Evolutionary conservation across 2,888 invertebrate genomes (phyloP).

Genomic region (Phlogophora meticulosa): DNA sequence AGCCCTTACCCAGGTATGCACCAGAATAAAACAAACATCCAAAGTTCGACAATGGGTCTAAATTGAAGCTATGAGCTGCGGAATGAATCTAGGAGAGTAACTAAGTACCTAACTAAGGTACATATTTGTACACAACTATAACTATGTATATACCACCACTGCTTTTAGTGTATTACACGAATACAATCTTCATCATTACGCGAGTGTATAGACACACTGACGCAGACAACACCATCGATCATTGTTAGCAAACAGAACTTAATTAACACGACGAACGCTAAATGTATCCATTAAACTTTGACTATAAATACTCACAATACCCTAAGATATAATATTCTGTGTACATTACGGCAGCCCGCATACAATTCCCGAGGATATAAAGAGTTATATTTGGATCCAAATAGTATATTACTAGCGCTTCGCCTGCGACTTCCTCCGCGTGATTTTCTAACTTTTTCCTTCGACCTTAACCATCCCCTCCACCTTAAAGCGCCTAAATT

Average conservation of each 20-base stretch:
- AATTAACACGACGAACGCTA: slow-evolving; percentile 69
- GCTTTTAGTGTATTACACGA: slow-evolving; percentile 39
- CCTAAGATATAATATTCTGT: slow-evolving; percentile 20
- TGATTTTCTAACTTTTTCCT: no score
- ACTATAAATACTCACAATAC: slow-evolving; percentile 38
- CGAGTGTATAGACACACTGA: slow-evolving; percentile 23
- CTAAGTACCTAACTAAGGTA: no score
- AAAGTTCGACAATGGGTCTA: no score
- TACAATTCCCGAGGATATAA: not conserved
- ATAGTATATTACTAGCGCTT: slow-evolving; percentile 11
- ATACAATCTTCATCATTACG: slow-evolving; percentile 27
- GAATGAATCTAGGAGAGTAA: no score
- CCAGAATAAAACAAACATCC: no score
- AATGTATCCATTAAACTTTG: slow-evolving; percentile 60
- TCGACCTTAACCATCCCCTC: no score
- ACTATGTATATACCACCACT: not conserved
- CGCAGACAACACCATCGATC: slow-evolving; percentile 69
- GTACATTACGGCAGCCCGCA: not conserved
- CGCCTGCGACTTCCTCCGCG: no score
- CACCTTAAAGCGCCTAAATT: no score
- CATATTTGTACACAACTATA: not conserved
- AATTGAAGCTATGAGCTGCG: no score
- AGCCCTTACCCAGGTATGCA: no score
- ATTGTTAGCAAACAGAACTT: slow-evolving; percentile 74
- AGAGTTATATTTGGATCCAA: slow-evolving; percentile 6